Percentiles rank a stretch among this genome's conserved stretches.
Conservation (phyloP, 2,113 vertebrate genomes). For the Halcyon senegalensis region DNA sequence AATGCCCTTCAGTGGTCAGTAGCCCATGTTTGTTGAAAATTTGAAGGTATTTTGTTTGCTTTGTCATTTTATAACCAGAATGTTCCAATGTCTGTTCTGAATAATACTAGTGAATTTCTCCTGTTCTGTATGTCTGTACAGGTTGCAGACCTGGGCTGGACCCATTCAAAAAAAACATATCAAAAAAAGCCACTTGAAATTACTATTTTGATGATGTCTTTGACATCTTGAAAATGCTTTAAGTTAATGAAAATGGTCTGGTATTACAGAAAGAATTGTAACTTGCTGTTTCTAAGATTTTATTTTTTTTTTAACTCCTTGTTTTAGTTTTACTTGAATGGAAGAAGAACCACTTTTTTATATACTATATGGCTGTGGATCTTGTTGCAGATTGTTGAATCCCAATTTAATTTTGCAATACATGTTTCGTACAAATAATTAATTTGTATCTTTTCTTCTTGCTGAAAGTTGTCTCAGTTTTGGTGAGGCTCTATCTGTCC, state of each 20-base stretch:
- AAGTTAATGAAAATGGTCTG: constrained; percentile 69
- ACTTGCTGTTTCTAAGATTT: constrained; percentile 66
- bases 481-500: constrained; percentile 11
- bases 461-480: constrained; percentile 33
- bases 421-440: constrained; percentile 60
- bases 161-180: constrained; percentile 67
- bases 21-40: constrained; percentile 55
- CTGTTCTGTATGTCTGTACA: constrained; percentile 75
- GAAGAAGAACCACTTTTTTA: constrained; percentile 57
- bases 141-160: constrained; percentile 86
- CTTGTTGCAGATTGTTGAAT: constrained; percentile 65
- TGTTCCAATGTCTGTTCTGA: constrained; percentile 50
- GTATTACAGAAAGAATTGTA: constrained; percentile 66
- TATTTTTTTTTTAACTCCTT: constrained; percentile 40
- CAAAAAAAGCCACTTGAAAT: constrained; percentile 70
- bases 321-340: constrained; percentile 78
- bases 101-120: constrained; percentile 27
- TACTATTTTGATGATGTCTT: constrained; percentile 39
- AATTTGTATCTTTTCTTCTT: constrained; percentile 61
- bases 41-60: constrained; percentile 63
- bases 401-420: constrained; percentile 53
- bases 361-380: constrained; percentile 62
- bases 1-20: constrained; percentile 55
- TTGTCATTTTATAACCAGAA: constrained; percentile 71
- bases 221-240: constrained; percentile 67